These are phyloP conservation scores for Empis stercorea DNA, from an alignment of 2,888 invertebrate species.

Conservation along the genomic window DNA sequence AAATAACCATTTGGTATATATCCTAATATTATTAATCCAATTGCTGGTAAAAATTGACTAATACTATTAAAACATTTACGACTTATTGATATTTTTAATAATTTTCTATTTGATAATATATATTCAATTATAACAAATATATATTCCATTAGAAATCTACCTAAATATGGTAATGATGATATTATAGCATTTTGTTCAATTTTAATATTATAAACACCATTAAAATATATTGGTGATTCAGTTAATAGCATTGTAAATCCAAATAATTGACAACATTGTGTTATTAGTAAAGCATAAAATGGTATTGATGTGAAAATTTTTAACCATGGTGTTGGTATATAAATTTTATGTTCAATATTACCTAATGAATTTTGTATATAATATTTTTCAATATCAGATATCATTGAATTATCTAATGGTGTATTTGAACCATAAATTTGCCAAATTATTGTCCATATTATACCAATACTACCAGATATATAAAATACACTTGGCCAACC, in stretches of 20 bases:
- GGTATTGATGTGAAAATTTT: constrained; percentile 50
- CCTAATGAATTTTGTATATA: constrained; percentile 43
- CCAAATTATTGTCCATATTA: constrained; percentile 44
- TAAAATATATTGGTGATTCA: constrained; percentile 57
- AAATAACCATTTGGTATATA: constrained; percentile 32
- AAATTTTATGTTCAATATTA: constrained; percentile 6
- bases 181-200: constrained; percentile 42
- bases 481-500: constrained; percentile 61
- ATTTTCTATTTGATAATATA: constrained; percentile 29
- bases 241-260: constrained; percentile 58
- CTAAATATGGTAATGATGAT: constrained; percentile 42
- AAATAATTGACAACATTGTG: constrained; percentile 54
- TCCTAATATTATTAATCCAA: constrained; percentile 40
- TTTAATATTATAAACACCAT: constrained; percentile 45
- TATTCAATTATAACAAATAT: constrained; percentile 36
- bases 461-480: constrained; percentile 40
- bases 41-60: constrained; percentile 40
- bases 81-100: constrained; percentile 28
- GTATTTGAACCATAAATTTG: constrained; percentile 43
- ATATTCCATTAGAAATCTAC: constrained; percentile 40
- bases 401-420: constrained; percentile 42
- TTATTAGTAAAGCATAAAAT: constrained; percentile 43
- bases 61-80: constrained; percentile 25
- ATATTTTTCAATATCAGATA: constrained; percentile 41
- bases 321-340: constrained; percentile 46